Base-by-base conservation (phyloP, 2,113 vertebrate species). In the Nothobranchius furzeri region DNA sequence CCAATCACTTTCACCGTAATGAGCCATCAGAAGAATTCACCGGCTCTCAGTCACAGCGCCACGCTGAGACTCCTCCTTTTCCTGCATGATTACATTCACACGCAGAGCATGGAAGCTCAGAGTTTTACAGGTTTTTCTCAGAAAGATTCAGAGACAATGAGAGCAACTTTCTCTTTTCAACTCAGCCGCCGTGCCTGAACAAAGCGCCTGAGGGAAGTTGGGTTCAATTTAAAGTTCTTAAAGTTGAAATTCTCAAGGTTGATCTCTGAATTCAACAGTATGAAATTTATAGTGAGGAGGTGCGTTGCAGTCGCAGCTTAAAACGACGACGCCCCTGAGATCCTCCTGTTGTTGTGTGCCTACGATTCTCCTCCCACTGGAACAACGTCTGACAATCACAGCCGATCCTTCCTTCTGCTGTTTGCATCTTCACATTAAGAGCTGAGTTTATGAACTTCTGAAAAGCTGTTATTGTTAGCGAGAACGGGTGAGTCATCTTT, bases 1-100 rank as follows among this genome's bases (percentile, higher is more conserved):
- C 75, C 68, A 67, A 82, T 86, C 73, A 82, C 58, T 74, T 81
- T 64, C 68, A 9, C 52, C 4, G 37, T 78, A 78, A 85, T 50
- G 67, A 69, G 64, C 67, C 60, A 25, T 75, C 30, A 30, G 30
- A 30, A 30, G 30, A 30, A 30, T 30, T 30, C 60, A 24, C 45
- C 68, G 43, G 2, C 40, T 75, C 70, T 74, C 70, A n/a, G 14
- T 73, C 74, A 61, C 10, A 60, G 4, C 14, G 40, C 36, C 69
- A 48, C 25, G 30, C 69, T 61, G 60, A 51, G 62, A 55, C 35
- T 64, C 68, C 75, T 75, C 65, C 1, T 40, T 40, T 9, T 9
- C 37, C 64, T 56, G 40, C 56, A 61, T 70, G 60, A 76, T 81
- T 70, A 56, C 73, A 47, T 46, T 42, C 73, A 71, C 54, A 49